Percentiles rank a stretch among this genome's conserved stretches.
Conservation (phyloP, 2,797 vertebrate species). For the Xiphorhynchus erythropygius region DNA sequence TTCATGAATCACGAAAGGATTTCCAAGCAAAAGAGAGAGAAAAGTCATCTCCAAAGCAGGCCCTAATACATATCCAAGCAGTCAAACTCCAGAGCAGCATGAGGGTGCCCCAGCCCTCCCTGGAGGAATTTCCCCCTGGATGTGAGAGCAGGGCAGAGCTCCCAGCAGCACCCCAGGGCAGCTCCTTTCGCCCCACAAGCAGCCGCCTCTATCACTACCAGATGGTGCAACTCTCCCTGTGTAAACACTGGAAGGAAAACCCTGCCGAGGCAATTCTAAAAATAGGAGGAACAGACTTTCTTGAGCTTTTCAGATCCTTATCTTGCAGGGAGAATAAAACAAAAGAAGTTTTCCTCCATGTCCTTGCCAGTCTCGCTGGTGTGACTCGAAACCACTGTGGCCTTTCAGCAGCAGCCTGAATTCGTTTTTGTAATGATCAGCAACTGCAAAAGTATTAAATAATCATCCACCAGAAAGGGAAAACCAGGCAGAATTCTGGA, state of each 20-base stretch:
- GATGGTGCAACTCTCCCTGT: constrained; percentile 72
- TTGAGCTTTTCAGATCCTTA: constrained; percentile 66
- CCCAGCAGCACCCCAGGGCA: constrained; percentile 17
- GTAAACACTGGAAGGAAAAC: constrained; percentile 75
- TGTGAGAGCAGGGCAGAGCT: constrained; percentile 1
- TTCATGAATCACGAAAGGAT: background rate
- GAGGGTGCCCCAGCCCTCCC: background rate
- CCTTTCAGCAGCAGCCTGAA: background rate
- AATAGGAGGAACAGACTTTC: constrained; percentile 72
- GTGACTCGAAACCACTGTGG: background rate
- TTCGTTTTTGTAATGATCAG: background rate
- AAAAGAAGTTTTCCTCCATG: constrained; percentile 17
- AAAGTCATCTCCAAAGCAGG: constrained; percentile 7
- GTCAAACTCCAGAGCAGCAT: constrained; percentile 6
- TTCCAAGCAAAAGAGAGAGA: constrained; percentile 57
- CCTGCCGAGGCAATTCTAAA: constrained; percentile 74
- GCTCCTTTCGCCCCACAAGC: constrained; percentile 42
- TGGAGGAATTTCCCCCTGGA: constrained; percentile 26
- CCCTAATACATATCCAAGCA: background rate
- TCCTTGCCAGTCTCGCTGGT: constrained; percentile 15
- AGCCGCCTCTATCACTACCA: constrained; percentile 75
- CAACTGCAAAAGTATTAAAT: constrained; percentile 18
- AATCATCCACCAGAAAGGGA: background rate
- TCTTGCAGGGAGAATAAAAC: constrained; percentile 61
- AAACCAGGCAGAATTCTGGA: background rate